Evolutionary conservation across 2,888 invertebrate species (phyloP), one percentile per base, ranked within the genome.

Genomic region (Xylocampa areola): DNA sequence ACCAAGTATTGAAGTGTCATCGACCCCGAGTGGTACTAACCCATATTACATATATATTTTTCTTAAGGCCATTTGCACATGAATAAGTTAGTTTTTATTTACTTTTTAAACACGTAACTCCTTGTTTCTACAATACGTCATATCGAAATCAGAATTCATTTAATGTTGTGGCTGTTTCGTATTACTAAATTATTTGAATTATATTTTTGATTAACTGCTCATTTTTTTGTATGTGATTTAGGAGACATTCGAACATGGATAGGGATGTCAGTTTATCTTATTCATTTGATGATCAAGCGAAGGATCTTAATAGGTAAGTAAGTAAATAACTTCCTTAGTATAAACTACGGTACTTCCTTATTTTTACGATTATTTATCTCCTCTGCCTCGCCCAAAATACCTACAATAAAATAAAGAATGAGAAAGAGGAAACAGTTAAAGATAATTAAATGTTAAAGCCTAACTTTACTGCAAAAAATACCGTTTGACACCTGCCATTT

Each of bases 1-100:
- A 76, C 63, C 58, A 70, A 59, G 59, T 70, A 64, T 57, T 68
- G 58, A 72, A 62, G 61, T 70, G 76, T 75, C 76, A 64, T 66
- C 75, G 75, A 77, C 70, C 76, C 53, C 68, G 13, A 50, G 40
- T 55, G 48, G 55, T 49, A 68, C 66, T 76, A 73, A 73, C 72
- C 76, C 43, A 71, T 64, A 71, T 68, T 61, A 54, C 48, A 40
- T 37, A 21, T 37, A 21, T 58, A 61, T 51, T 60, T 53, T 60
- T 59, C 52, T 50, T 57, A 58, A 72, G 62, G 60, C 50, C 36
- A 44, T 52, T 63, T 59, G 32, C 60, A 67, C 51, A 61, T 59
- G 58, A 55, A 51, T 50, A 41, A 61, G 25, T 48, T 36, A 57
- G 19, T 39, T 59, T 40, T 55, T 45, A 50, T 54, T 55, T 36